Conservation (phyloP, 2,113 vertebrate genomes). For the Pluvianellus socialis region DNA sequence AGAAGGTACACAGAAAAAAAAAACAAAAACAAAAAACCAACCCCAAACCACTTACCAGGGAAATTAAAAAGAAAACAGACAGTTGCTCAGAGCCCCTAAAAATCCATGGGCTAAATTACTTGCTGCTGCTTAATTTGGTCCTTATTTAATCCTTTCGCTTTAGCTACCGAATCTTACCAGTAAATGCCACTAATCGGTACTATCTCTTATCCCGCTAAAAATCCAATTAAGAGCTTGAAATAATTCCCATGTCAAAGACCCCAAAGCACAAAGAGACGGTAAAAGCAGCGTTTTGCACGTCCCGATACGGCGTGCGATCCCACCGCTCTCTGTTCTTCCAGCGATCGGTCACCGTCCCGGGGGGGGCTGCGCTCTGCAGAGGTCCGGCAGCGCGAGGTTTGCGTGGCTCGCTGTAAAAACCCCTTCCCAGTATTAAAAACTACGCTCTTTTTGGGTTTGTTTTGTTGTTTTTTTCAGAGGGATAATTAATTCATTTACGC, state of each 20-base stretch:
- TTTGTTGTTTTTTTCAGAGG: too few species aligned
- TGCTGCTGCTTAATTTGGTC: slow-evolving; percentile 30
- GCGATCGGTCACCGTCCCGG: rapidly evolving
- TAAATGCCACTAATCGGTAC: neutral
- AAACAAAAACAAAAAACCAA: neutral
- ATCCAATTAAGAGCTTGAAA: slow-evolving; percentile 20
- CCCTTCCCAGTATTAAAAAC: neutral
- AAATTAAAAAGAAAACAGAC: slow-evolving; percentile 67
- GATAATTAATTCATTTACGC: neutral
- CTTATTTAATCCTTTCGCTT: slow-evolving; percentile 22
- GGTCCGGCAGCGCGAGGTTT: neutral
- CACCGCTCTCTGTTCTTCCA: neutral
- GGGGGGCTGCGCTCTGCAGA: rapidly evolving
- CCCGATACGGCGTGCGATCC: neutral
- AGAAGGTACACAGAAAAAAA: slow-evolving; percentile 10
- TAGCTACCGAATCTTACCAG: neutral
- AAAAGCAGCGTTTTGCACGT: neutral
- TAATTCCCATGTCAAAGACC: neutral
- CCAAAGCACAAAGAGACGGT: neutral
- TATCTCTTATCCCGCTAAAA: slow-evolving; percentile 4
- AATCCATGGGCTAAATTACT: slow-evolving; percentile 38
- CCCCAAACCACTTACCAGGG: slow-evolving; percentile 17
- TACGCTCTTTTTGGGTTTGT: too few species aligned
- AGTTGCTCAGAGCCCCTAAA: slow-evolving; percentile 60
- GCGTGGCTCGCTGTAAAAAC: neutral